Percentiles rank a stretch among this genome's conserved stretches.
Conservation (phyloP, 2,113 vertebrate species). For the Conger conger region DNA sequence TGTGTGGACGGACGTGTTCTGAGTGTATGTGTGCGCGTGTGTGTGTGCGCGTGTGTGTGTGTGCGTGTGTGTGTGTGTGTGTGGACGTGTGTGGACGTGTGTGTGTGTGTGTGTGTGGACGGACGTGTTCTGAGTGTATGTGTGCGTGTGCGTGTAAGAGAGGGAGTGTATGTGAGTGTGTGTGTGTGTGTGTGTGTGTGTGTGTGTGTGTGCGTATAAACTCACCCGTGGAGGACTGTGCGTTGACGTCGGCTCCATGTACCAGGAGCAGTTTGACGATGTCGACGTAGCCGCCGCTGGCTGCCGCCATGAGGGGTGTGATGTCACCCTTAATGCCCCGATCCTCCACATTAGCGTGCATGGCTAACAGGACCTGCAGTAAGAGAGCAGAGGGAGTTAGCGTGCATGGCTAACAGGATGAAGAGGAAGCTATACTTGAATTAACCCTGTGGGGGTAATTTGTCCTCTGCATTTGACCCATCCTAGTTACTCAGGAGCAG, state of each 20-base stretch:
- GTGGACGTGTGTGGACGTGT: neutral
- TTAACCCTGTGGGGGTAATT: too few relatives aligned
- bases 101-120: neutral
- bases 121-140: neutral
- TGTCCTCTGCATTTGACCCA: too few relatives aligned
- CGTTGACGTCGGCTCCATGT: conserved; percentile 94
- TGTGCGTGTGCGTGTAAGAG: too few relatives aligned
- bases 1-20: too few relatives aligned
- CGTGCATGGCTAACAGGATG: too few relatives aligned
- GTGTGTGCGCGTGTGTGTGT: too few relatives aligned
- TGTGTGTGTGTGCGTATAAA: neutral
- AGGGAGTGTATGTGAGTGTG: neutral
- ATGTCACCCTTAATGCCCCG: conserved; percentile 97
- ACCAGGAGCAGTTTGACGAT: conserved; percentile 96
- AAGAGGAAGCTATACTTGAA: too few relatives aligned
- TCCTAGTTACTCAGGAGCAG: too few relatives aligned
- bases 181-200: neutral
- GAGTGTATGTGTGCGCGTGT: too few relatives aligned
- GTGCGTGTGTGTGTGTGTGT: neutral
- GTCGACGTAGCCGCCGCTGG: conserved; percentile 95
- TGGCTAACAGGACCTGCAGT: conserved; percentile 88
- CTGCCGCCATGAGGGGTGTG: conserved; percentile 97
- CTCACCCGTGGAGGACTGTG: conserved; percentile 94
- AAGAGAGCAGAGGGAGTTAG: neutral
- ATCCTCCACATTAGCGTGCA: conserved; percentile 98